Percentiles rank a stretch among this genome's conserved stretches.
These are phyloP conservation scores for Oscheius sp. DNA, from an alignment of 2,888 invertebrate species.

Conservation along the genomic window DNA sequence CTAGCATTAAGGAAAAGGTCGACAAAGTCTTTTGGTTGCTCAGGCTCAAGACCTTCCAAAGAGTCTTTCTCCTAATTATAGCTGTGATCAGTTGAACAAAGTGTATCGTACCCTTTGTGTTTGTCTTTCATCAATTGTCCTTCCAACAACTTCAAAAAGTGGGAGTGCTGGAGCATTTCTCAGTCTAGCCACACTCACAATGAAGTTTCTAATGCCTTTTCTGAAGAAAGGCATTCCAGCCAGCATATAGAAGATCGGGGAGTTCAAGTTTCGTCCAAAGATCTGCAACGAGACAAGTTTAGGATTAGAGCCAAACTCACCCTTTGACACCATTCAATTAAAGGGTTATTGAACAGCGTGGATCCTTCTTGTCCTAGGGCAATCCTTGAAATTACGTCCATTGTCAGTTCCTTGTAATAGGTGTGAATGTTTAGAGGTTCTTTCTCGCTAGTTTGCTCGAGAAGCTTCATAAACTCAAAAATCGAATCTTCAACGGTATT, in stretches of 20 bases:
- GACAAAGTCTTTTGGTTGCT: conserved; percentile 55
- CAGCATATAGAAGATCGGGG: conserved; percentile 41
- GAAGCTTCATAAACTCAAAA: conserved; percentile 37
- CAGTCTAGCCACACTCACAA: conserved; percentile 20
- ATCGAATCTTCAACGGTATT: conserved; percentile 49
- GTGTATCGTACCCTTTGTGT: conserved; percentile 30
- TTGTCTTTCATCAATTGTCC: conserved; percentile 41
- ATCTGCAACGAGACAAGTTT: conserved; percentile 34
- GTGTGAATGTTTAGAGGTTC: conserved; percentile 52
- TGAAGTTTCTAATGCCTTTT: conserved; percentile 30
- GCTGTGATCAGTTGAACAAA: not conserved
- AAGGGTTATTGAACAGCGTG: conserved; percentile 46
- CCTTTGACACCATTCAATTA: conserved; percentile 1
- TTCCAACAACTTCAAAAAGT: conserved; percentile 17
- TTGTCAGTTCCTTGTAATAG: conserved; percentile 56
- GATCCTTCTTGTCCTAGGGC: conserved; percentile 55
- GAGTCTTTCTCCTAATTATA: conserved; percentile 36
- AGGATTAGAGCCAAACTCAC: not conserved
- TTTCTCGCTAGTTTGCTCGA: conserved; percentile 39
- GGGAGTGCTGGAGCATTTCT: not conserved
- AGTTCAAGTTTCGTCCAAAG: conserved; percentile 35
- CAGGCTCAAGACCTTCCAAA: conserved; percentile 37
- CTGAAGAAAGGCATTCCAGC: conserved; percentile 37
- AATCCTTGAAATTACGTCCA: conserved; percentile 56
- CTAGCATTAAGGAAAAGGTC: conserved; percentile 60